phyloP scores from a whole-genome alignment of 2,797 vertebrate species.

The Dermochelys coriacea region DNA sequence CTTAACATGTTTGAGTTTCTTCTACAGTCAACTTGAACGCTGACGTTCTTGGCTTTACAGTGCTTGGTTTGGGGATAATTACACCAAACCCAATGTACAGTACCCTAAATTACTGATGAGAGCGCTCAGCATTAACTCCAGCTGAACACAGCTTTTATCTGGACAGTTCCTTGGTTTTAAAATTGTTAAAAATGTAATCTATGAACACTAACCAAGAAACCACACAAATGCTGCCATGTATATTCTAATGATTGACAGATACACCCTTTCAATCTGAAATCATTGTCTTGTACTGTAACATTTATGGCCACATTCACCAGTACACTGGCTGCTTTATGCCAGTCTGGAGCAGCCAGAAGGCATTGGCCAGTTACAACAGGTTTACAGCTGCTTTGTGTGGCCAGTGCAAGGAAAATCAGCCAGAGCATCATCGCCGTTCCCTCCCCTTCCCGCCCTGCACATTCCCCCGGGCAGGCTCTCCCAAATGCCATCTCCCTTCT shows the following conservation, averaged over 20 bases:
- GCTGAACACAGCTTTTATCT: conserved; percentile 64
- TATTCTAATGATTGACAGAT: conserved; percentile 71
- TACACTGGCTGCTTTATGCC: conserved; percentile 8
- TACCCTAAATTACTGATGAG: conserved; percentile 59
- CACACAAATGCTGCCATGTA: conserved; percentile 72
- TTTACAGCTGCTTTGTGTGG: neutral
- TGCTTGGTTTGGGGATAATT: conserved; percentile 72
- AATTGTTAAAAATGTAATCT: conserved; percentile 45
- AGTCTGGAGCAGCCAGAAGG: conserved; percentile 29
- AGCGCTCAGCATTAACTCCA: conserved; percentile 67
- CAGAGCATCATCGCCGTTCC: neutral
- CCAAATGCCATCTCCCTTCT: neutral
- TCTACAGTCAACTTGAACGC: conserved; percentile 59
- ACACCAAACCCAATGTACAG: conserved; percentile 67
- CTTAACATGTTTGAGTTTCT: conserved; percentile 76
- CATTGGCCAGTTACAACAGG: neutral
- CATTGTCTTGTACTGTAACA: conserved; percentile 65
- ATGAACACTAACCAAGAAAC: conserved; percentile 60
- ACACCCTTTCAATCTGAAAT: conserved; percentile 71
- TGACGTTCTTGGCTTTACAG: conserved; percentile 72
- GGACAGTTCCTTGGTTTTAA: conserved; percentile 57
- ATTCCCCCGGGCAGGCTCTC: neutral
- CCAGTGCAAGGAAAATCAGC: conserved; percentile 55
- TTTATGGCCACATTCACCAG: conserved; percentile 60
- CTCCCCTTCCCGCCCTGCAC: neutral